Conservation (phyloP, 2,888 invertebrate species). For the Ectropis crepuscularia region DNA sequence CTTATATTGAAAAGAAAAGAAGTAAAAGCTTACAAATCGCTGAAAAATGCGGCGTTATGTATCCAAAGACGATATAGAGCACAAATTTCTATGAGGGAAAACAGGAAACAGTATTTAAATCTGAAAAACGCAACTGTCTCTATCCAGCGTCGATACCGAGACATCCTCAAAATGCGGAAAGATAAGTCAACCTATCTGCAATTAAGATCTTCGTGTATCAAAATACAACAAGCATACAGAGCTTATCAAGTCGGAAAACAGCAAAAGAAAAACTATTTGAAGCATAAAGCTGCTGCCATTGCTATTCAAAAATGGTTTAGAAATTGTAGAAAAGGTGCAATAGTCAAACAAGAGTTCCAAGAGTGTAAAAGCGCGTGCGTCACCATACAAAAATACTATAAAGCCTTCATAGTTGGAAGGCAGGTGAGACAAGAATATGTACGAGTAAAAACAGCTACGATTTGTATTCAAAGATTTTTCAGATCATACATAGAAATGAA, state of each 20-base stretch:
- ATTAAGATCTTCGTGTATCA: constrained; percentile 57
- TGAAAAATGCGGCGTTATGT: constrained; percentile 52
- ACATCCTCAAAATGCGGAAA: constrained; percentile 62
- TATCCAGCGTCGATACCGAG: constrained; percentile 74
- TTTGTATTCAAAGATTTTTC: constrained; percentile 67
- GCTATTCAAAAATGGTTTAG: constrained; percentile 80
- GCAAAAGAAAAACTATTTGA: constrained; percentile 56
- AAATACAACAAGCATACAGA: constrained; percentile 72
- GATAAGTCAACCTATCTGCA: constrained; percentile 55
- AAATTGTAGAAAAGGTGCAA: constrained; percentile 52
- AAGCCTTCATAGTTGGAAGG: constrained; percentile 60
- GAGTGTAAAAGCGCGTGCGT: constrained; percentile 63
- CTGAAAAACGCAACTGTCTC: constrained; percentile 59
- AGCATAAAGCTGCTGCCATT: constrained; percentile 60
- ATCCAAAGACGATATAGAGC: constrained; percentile 71
- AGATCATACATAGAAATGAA: constrained; percentile 63
- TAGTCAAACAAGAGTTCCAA: constrained; percentile 55
- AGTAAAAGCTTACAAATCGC: constrained; percentile 46
- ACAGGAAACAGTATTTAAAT: constrained; percentile 49
- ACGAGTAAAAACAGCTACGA: constrained; percentile 61
- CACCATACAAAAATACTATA: constrained; percentile 75
- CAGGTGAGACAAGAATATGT: constrained; percentile 63
- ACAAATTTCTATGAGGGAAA: constrained; percentile 57
- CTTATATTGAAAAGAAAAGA: constrained; percentile 63
- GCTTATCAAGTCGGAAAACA: constrained; percentile 57